Evolutionary conservation across 1,140 invertebrate species (phyloP), one percentile per base, ranked within the genome.

Genomic region (Philotrypesis tridentata): DNA sequence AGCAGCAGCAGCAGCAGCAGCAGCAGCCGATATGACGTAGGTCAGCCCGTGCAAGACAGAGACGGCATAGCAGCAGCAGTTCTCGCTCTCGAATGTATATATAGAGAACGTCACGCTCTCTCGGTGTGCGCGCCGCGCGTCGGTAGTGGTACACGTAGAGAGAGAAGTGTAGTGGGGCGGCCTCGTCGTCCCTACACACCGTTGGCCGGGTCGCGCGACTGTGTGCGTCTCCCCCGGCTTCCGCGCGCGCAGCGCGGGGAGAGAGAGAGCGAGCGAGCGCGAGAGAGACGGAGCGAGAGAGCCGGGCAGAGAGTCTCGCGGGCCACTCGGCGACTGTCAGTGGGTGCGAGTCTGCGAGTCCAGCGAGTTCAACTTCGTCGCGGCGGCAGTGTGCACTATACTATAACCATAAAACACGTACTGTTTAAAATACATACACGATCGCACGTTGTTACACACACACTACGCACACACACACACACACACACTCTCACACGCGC

Each of bases 311-410:
- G 68, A 74, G 79, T 63, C 23, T 27, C 67, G 37, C 67, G 75
- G 23, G 71, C 77, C 76, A 40, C 65, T 63, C 82, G 70, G 21
- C 78, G 74, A 71, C 65, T 77, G 63, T 80, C 79, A 80, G 79
- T 80, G 79, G 82, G 72, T 80, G 78, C 78, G 77, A 78, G 82
- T 78, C 78, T 80, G 79, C 79, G 82, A 83, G 76, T 79, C 82
- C 78, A 83, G 79, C 72, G 73, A 83, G 82, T 75, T 71, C 40
- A 71, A 25, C 33, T 80, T 73, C 82, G 76, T 12, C 77, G 31
- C 72, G 71, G 48, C 48, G 48, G 48, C 48, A 55, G 48, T 55
- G 48, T 55, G 48, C 48, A 55, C 48, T 55, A 55, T 17, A 14
- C 3, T 43, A 43, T 55, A 55, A 5, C 48, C n/a, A n/a, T 55